Percentiles rank a stretch among this genome's conserved stretches.
phyloP scores from a whole-genome alignment of 2,797 vertebrate genomes.

The Mormyrus proboscirostris region DNA sequence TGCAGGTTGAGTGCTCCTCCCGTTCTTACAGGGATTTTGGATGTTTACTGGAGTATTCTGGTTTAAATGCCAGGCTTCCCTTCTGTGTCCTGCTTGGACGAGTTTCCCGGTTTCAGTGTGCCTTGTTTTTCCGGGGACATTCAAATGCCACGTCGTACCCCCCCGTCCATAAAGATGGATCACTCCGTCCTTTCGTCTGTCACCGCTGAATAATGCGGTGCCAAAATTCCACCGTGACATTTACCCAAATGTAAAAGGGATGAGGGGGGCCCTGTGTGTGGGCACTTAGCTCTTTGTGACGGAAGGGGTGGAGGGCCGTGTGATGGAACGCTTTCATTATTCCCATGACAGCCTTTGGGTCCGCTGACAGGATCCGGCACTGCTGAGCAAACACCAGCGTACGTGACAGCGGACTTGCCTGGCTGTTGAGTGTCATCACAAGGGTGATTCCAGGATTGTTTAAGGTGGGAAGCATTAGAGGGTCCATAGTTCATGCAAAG shows the following conservation, averaged over 20 bases:
- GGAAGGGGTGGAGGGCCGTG: background rate
- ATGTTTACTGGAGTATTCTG: background rate
- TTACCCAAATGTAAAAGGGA: conserved; percentile 50
- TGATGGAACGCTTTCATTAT: conserved; percentile 11
- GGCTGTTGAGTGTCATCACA: background rate
- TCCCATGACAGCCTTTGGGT: conserved; percentile 4
- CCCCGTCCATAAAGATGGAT: conserved; percentile 47
- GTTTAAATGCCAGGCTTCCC: background rate
- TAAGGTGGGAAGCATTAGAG: background rate
- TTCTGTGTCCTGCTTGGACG: background rate
- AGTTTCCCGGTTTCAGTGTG: background rate
- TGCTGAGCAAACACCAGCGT: background rate
- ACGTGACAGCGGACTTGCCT: background rate
- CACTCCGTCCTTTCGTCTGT: conserved; percentile 48
- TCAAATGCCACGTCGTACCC: background rate
- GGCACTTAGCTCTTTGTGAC: conserved; percentile 19
- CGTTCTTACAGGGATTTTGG: background rate
- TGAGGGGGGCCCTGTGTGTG: conserved; percentile 19
- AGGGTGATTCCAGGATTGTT: background rate
- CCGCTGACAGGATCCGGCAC: background rate
- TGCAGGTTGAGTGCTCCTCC: background rate
- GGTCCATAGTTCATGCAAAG: background rate
- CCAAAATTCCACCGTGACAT: conserved; percentile 42
- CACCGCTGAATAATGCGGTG: conserved; percentile 44
- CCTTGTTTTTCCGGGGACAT: background rate